Evolutionary conservation across 2,113 vertebrate genomes (phyloP).

Genomic region (Hyperoodon ampullatus): DNA sequence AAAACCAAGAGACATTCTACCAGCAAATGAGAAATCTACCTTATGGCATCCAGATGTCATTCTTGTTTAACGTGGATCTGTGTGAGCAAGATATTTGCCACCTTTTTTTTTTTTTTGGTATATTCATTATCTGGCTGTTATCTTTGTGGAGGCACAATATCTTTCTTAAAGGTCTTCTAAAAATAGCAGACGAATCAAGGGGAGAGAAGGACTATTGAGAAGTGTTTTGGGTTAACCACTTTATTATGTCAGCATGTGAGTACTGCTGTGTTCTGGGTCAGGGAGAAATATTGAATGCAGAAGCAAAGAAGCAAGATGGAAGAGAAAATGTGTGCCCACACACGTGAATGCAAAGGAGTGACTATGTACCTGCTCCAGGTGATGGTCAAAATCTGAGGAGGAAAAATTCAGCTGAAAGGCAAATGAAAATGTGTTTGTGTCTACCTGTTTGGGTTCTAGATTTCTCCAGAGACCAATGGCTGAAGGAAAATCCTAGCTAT

Average conservation of each 20-base stretch:
- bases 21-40: constrained; percentile 3
- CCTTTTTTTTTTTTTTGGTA: background rate
- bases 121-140: background rate
- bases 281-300: background rate
- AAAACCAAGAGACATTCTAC: constrained; percentile 44
- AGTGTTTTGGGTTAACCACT: background rate
- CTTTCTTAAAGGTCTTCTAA: constrained; percentile 26
- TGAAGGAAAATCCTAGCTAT: background rate
- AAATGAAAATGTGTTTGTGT: background rate
- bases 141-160: background rate
- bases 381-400: background rate
- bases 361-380: background rate
- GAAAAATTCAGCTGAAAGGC: background rate
- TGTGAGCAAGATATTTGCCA: background rate
- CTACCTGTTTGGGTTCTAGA: background rate
- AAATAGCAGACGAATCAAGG: background rate
- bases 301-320: background rate
- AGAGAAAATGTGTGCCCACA: background rate
- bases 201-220: background rate
- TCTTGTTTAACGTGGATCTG: background rate
- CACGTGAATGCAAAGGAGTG: background rate
- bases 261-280: background rate
- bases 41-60: constrained; percentile 31
- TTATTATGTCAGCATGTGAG: background rate
- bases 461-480: background rate